Evolutionary conservation across 2,113 vertebrate species (phyloP), one percentile per base, ranked within the genome.

Genomic region (Myrmecophaga tridactyla): DNA sequence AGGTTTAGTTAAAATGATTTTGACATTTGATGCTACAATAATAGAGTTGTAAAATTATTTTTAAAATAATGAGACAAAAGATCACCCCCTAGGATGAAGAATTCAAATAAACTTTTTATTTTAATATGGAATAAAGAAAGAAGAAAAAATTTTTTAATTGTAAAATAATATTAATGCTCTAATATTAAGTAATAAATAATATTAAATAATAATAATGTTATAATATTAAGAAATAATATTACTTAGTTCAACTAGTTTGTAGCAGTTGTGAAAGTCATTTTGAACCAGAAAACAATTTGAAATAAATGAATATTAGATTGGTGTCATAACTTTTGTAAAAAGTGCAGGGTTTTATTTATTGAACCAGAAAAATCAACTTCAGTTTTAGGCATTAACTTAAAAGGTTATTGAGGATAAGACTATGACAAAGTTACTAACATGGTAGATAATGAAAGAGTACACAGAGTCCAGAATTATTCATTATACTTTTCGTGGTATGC

Each of bases 1-100:
- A 82, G 51, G 7, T n/a, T 72, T 94, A 41, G 23, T 76, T 92
- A 39, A 73, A 86, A 90, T 76, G 18, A 90, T 85, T 86, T 81
- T 63, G 25, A 76, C 39, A 48, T 53, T 89, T 89, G 48, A 43
- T 75, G 56, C 46, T 86, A 36, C 0, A 92, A 65, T 60, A 81
- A 27, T 43, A 89, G 58, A 86, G 69, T 81, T 76, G 3, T 34
- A 81, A 92, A 12, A 46, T 3, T 53, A 65, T 65, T 90, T 88
- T 75, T 27, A 69, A 84, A 90, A 82, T 87, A 46, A 85, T 85
- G 15, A 84, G 46, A 89, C 2, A 51, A 88, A 72, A 75, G 14
- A 77, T 46, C 63, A 72, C 20, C 27, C 21, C 73, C 20, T 53
- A 65, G 11, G 41, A 67, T 81, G 70, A 93, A 75, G 36, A 94